A percentile compares a stretch with the other conserved stretches of the same genome.
Conservation (phyloP, 2,113 vertebrate species). For the Gopherus evgoodei region DNA sequence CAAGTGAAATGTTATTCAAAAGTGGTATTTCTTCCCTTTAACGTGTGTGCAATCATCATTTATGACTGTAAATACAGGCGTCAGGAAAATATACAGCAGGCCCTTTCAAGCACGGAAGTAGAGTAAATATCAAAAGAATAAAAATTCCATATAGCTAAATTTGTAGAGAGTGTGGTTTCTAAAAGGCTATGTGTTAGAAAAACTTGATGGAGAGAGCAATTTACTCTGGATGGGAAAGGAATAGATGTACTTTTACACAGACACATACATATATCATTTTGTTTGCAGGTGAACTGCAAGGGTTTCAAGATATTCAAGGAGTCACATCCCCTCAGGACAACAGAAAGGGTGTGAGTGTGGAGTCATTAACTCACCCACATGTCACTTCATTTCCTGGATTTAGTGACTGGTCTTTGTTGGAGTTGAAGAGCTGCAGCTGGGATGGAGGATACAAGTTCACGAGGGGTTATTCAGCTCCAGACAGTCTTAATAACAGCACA, state of each 20-base stretch:
- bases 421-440: constrained; percentile 82
- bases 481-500: constrained; percentile 75
- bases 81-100: constrained; percentile 48
- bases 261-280: neutral
- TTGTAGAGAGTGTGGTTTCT: constrained; percentile 61
- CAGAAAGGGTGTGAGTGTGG: constrained; percentile 7
- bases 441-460: constrained; percentile 75
- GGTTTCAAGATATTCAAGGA: constrained; percentile 1
- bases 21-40: constrained; percentile 44
- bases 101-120: neutral
- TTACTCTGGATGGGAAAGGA: constrained; percentile 13
- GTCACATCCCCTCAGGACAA: neutral
- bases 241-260: neutral
- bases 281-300: neutral
- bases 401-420: constrained; percentile 68
- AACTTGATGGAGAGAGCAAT: constrained; percentile 27
- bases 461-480: constrained; percentile 75
- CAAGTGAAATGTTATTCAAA: constrained; percentile 57
- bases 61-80: constrained; percentile 52
- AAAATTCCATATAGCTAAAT: constrained; percentile 11
- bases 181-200: constrained; percentile 41
- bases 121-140: constrained; percentile 44
- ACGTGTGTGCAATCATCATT: constrained; percentile 7
- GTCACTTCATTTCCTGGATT: constrained; percentile 64
- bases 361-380: constrained; percentile 46